Evolutionary conservation across 2,113 vertebrate species (phyloP).

Genomic region (Oncorhynchus masou): DNA sequence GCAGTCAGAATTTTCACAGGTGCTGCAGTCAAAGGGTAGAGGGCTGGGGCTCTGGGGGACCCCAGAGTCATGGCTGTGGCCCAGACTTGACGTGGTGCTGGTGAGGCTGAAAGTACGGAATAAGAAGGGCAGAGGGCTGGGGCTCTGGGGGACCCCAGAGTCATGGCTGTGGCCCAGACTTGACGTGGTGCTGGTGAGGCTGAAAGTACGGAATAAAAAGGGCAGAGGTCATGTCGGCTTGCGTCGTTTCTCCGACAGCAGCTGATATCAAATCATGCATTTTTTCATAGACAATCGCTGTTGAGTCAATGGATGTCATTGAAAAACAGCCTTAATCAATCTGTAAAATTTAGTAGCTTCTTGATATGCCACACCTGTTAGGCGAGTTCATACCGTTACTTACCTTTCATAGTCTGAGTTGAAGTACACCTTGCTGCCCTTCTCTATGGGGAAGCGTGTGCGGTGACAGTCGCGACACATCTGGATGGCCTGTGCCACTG

Average conservation of each 20-base stretch:
- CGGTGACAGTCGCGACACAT: conserved; percentile 68
- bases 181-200: conserved; percentile 78
- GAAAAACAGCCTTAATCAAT: background rate
- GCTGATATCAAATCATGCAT: background rate
- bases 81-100: conserved; percentile 80
- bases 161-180: no score
- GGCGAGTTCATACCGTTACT: conserved; percentile 16
- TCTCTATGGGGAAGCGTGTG: conserved; percentile 75
- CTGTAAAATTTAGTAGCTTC: background rate
- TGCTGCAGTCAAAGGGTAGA: conserved; percentile 62
- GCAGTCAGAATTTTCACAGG: conserved; percentile 56
- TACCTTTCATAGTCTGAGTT: conserved; percentile 89
- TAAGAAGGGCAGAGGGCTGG: no score
- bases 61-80: conserved; percentile 69
- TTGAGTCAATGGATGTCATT: no score
- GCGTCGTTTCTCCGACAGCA: background rate
- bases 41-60: conserved; percentile 55
- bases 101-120: conserved; percentile 23
- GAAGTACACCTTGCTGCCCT: conserved; percentile 55
- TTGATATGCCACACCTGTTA: no score
- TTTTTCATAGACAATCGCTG: background rate
- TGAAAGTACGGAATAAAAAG: background rate
- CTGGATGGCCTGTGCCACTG: conserved; percentile 90
- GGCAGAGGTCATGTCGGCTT: background rate
- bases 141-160: no score